Percentiles rank a stretch among this genome's conserved stretches.
phyloP scores from a whole-genome alignment of 2,888 invertebrate species.

The Iselma pallidipennis region DNA sequence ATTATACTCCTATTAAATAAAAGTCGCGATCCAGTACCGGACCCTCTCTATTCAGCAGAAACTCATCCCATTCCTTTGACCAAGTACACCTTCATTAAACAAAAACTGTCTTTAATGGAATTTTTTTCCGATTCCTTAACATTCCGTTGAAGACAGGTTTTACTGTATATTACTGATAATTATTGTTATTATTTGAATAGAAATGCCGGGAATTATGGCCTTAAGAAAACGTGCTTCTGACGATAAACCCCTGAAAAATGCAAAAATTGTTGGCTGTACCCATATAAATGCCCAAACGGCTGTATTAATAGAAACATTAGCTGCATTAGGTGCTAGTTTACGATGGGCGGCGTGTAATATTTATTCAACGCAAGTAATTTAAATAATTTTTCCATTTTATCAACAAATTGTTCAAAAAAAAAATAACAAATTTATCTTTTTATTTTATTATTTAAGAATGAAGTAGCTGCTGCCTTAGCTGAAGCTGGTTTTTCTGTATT shows the following conservation, averaged over 20 bases:
- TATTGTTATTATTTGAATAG: conserved; percentile 54
- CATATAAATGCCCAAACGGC: conserved; percentile 99
- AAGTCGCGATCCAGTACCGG: no score
- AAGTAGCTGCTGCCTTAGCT: conserved; percentile 94
- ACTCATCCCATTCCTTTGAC: no score
- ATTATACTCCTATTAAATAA: no score
- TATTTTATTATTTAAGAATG: conserved; percentile 73
- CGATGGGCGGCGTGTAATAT: conserved; percentile 98
- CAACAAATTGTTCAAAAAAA: no score
- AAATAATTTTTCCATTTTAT: no score
- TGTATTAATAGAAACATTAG: conserved; percentile 88
- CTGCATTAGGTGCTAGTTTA: conserved; percentile 86
- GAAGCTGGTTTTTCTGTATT: conserved; percentile 89
- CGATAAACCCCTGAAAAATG: conserved; percentile 93
- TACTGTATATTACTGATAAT: no score
- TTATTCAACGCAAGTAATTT: conserved; percentile 85
- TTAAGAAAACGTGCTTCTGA: conserved; percentile 87
- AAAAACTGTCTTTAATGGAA: no score
- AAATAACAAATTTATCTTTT: conserved; percentile 4
- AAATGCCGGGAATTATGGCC: conserved; percentile 99
- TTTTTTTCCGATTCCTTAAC: no score
- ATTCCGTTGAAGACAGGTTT: no score
- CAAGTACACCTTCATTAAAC: no score
- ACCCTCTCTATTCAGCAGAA: no score
- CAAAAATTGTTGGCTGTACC: conserved; percentile 93